Percentiles rank a stretch among this genome's conserved stretches.
Evolutionary conservation across 2,113 vertebrate species (phyloP).

Genomic region (Ursus arctos): DNA sequence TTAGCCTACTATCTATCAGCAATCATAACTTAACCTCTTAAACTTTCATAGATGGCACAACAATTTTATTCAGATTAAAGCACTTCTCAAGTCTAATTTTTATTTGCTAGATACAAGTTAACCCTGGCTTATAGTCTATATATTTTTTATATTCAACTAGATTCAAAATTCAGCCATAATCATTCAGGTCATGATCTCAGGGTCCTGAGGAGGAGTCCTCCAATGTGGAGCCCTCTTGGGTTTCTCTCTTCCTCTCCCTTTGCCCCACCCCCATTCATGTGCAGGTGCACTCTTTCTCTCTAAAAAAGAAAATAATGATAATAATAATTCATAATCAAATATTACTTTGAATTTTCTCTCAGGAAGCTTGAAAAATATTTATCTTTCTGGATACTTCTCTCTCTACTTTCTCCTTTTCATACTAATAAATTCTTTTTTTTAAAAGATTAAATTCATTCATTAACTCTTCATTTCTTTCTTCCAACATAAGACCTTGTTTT

Average conservation of each 20-base stretch:
- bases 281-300: too few species aligned
- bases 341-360: slow-evolving; percentile 4
- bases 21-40: slow-evolving; percentile 19
- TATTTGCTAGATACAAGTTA: neutral
- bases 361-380: too few species aligned
- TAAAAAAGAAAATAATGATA: too few species aligned
- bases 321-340: neutral
- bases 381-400: slow-evolving; percentile 90
- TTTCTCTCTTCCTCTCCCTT: too few species aligned
- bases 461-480: slow-evolving; percentile 95
- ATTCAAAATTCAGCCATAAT: slow-evolving; percentile 8
- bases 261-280: too few species aligned
- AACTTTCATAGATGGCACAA: neutral
- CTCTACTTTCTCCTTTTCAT: slow-evolving; percentile 93
- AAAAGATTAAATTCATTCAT: slow-evolving; percentile 89
- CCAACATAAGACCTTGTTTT: slow-evolving; percentile 90
- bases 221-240: too few species aligned
- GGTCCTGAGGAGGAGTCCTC: too few species aligned
- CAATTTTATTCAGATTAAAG: slow-evolving; percentile 44
- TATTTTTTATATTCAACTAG: slow-evolving; percentile 33
- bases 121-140: neutral
- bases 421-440: slow-evolving; percentile 91
- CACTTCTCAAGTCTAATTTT: neutral
- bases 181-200: neutral
- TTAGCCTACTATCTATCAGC: neutral